Conservation (phyloP, 2,797 vertebrate genomes). For the Discoglossus pictus region DNA sequence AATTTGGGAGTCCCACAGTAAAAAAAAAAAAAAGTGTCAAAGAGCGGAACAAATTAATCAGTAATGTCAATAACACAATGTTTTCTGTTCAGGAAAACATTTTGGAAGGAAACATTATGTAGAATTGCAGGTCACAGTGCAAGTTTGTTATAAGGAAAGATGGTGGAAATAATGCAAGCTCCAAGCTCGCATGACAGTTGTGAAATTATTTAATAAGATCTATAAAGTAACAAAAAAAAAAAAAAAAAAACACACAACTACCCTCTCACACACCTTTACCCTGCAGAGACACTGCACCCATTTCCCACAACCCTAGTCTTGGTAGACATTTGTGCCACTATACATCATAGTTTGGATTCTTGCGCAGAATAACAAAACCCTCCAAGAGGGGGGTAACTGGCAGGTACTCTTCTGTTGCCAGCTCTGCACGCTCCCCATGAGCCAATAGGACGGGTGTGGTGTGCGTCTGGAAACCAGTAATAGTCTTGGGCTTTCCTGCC, state of each 20-base stretch:
- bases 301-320: slow-evolving; percentile 3
- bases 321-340: slow-evolving; percentile 63
- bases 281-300: too few species aligned
- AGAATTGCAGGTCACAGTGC: too few species aligned
- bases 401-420: slow-evolving; percentile 94
- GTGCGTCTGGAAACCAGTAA: slow-evolving; percentile 98
- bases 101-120: too few species aligned
- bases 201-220: slow-evolving; percentile 45
- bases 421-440: slow-evolving; percentile 91
- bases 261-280: slow-evolving; percentile 15
- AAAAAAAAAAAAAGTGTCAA: too few species aligned
- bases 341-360: slow-evolving; percentile 94
- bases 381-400: slow-evolving; percentile 94
- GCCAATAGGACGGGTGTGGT: slow-evolving; percentile 94
- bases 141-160: too few species aligned
- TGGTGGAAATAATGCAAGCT: too few species aligned
- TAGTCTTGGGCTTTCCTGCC: slow-evolving; percentile 97
- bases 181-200: background rate
- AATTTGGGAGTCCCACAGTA: too few species aligned
- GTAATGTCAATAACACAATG: too few species aligned
- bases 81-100: too few species aligned
- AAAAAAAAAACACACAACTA: slow-evolving; percentile 37
- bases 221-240: slow-evolving; percentile 59
- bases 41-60: too few species aligned
- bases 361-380: slow-evolving; percentile 95